These are phyloP conservation scores for Chironomus riparius DNA, from an alignment of 2,888 invertebrate species.

Conservation along the genomic window DNA sequence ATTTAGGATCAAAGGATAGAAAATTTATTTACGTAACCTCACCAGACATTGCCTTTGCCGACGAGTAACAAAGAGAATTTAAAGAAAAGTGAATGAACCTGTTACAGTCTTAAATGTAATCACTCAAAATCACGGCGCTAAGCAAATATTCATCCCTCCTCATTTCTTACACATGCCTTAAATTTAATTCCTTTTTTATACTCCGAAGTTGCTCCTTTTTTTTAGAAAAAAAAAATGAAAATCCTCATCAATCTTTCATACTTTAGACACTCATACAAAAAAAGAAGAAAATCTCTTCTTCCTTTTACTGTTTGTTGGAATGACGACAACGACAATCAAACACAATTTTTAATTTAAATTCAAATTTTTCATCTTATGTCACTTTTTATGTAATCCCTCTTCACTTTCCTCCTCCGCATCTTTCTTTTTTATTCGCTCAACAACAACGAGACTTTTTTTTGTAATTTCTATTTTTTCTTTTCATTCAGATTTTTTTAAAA, in stretches of 20 bases:
- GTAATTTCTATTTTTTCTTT: too few relatives aligned
- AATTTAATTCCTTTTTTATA: neutral
- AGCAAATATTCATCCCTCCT: too few relatives aligned
- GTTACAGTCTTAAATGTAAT: too few relatives aligned
- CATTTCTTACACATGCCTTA: neutral
- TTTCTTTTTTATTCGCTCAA: too few relatives aligned
- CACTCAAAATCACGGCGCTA: too few relatives aligned
- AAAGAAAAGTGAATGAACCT: too few relatives aligned
- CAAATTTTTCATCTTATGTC: constrained; percentile 20
- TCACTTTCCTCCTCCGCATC: neutral
- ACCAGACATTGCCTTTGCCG: too few relatives aligned
- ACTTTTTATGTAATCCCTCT: neutral
- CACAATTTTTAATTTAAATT: constrained; percentile 27
- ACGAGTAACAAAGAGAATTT: too few relatives aligned
- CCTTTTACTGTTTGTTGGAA: neutral
- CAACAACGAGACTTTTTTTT: neutral
- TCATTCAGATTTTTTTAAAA: too few relatives aligned
- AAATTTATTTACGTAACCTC: too few relatives aligned
- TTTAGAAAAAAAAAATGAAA: neutral
- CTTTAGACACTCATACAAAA: neutral
- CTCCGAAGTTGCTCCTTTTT: neutral
- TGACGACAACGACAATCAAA: neutral
- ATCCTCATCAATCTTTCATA: constrained; percentile 26
- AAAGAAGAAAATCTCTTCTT: neutral
- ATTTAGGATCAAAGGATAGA: too few relatives aligned